Evolutionary conservation across 1,140 invertebrate genomes (phyloP).

Genomic region (Euura lappo): DNA sequence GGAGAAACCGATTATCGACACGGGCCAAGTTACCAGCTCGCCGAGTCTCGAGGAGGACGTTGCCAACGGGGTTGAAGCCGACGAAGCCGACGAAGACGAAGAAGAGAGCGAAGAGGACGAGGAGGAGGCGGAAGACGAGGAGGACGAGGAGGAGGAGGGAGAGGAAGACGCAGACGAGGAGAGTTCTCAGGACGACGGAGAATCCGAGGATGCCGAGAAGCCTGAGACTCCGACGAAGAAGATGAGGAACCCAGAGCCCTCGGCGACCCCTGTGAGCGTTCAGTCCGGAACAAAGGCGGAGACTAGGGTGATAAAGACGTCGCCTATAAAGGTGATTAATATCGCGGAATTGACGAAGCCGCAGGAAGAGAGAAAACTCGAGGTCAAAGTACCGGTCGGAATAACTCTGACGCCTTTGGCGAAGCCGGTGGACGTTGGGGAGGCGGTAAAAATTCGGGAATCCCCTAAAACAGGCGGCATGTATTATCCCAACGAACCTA

Average conservation of each 20-base stretch:
- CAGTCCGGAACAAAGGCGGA: slow-evolving; percentile 18
- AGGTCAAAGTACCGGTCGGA: slow-evolving; percentile 20
- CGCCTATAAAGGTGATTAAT: slow-evolving; percentile 46
- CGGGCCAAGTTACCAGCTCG: slow-evolving; percentile 53
- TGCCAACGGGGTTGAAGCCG: slow-evolving; percentile 36
- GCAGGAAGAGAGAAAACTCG: slow-evolving; percentile 31
- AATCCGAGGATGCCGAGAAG: slow-evolving; percentile 12
- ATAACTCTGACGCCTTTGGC: slow-evolving; percentile 22
- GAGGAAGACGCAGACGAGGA: slow-evolving; percentile 28
- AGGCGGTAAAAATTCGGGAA: slow-evolving; percentile 22
- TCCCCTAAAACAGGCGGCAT: slow-evolving; percentile 30
- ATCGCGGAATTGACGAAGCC: slow-evolving; percentile 38
- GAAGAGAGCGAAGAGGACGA: slow-evolving; percentile 35
- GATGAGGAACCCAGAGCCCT: not conserved
- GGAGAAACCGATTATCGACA: slow-evolving; percentile 62
- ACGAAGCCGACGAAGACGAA: slow-evolving; percentile 34
- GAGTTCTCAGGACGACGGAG: slow-evolving; percentile 31
- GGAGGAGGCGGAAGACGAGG: slow-evolving; percentile 41
- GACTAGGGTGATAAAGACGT: slow-evolving; percentile 51
- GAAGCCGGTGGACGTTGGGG: slow-evolving; percentile 23
- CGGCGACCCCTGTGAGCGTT: not conserved
- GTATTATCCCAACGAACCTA: slow-evolving; percentile 27
- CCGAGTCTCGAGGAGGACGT: slow-evolving; percentile 44
- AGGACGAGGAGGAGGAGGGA: slow-evolving; percentile 35
- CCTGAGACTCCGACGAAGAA: not conserved